These are phyloP conservation scores for Cataglyphis rosenhaueri DNA, from an alignment of 2,888 invertebrate genomes.

Conservation along the genomic window DNA sequence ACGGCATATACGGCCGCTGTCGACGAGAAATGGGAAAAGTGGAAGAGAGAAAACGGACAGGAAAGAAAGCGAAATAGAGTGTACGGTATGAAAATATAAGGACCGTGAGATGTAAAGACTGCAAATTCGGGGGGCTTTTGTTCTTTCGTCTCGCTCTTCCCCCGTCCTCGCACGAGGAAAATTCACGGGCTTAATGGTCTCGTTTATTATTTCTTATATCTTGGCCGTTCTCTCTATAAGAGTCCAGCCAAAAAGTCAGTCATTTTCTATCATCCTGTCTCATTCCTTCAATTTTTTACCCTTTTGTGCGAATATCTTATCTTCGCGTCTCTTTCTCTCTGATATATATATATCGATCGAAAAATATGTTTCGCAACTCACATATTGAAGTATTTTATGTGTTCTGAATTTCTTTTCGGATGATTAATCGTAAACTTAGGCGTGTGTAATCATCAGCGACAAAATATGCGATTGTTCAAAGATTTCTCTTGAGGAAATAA, in stretches of 20 bases:
- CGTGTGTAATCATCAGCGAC: neutral
- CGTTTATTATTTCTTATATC: slow-evolving; percentile 84
- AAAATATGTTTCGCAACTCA: slow-evolving; percentile 35
- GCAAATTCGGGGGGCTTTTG: slow-evolving; percentile 75
- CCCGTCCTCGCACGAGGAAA: slow-evolving; percentile 76
- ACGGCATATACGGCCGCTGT: neutral
- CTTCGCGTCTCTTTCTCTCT: slow-evolving; percentile 2
- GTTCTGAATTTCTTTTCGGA: neutral
- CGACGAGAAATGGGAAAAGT: neutral
- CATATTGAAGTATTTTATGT: slow-evolving; percentile 48
- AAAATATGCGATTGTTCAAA: slow-evolving; percentile 1
- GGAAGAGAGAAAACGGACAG: neutral
- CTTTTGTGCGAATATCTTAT: slow-evolving; percentile 49
- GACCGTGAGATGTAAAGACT: slow-evolving; percentile 75
- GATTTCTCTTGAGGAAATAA: slow-evolving; percentile 21
- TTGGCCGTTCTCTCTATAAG: slow-evolving; percentile 75
- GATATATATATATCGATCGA: slow-evolving; percentile 62
- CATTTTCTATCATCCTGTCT: slow-evolving; percentile 66
- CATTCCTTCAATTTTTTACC: slow-evolving; percentile 65
- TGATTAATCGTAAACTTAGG: slow-evolving; percentile 28
- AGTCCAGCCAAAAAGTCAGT: slow-evolving; percentile 74
- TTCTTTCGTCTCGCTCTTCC: slow-evolving; percentile 73
- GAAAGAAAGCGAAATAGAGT: slow-evolving; percentile 23
- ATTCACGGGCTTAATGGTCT: slow-evolving; percentile 82
- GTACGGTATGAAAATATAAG: slow-evolving; percentile 74